These are phyloP conservation scores for Sycophila texana DNA, from an alignment of 2,888 invertebrate genomes.

Conservation along the genomic window DNA sequence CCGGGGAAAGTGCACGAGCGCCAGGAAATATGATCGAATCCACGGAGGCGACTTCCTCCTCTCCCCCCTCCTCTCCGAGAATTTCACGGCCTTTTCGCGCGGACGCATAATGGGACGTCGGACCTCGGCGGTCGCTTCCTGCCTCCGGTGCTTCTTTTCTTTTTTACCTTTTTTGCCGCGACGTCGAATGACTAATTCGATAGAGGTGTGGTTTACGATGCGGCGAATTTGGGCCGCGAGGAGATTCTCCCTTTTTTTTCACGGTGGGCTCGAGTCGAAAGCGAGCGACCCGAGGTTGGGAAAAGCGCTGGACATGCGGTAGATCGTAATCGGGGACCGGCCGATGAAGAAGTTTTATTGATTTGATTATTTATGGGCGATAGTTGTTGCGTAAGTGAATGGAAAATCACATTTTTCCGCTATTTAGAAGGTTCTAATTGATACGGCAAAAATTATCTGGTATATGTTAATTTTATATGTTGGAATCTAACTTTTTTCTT, in stretches of 20 bases:
- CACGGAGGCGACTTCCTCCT: background rate
- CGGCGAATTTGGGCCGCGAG: constrained; percentile 10
- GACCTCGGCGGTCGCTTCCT: background rate
- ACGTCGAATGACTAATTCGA: background rate
- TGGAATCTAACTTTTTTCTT: too few species aligned
- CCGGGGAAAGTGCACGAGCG: too few species aligned
- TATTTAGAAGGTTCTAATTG: too few species aligned
- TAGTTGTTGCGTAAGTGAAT: too few species aligned
- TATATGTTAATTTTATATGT: too few species aligned
- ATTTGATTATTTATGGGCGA: too few species aligned
- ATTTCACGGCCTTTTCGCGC: background rate
- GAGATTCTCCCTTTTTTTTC: background rate
- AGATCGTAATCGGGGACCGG: too few species aligned
- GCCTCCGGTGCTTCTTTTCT: background rate
- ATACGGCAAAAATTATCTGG: too few species aligned
- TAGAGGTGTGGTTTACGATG: background rate
- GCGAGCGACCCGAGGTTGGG: constrained; percentile 2
- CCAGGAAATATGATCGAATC: too few species aligned
- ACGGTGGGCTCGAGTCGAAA: constrained; percentile 19
- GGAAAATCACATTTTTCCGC: too few species aligned
- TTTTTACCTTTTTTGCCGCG: background rate
- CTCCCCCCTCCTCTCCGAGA: background rate
- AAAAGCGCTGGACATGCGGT: too few species aligned
- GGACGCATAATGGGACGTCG: background rate
- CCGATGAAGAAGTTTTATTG: too few species aligned